Percentiles rank a stretch among this genome's conserved stretches.
Conservation (phyloP, 2,797 vertebrate species). For the Sebastiscus tertius region DNA sequence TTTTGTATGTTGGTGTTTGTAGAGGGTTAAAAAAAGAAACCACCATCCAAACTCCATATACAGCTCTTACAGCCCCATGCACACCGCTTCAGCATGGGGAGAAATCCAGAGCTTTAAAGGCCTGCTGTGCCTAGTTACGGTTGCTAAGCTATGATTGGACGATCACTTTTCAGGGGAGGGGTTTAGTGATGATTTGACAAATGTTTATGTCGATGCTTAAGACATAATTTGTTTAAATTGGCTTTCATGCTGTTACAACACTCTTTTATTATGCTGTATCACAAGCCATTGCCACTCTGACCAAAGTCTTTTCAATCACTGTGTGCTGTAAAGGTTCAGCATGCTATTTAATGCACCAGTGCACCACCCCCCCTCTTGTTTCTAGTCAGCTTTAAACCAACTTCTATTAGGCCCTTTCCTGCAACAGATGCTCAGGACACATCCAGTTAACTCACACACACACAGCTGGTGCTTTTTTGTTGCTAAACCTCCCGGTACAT, state of each 20-base stretch:
- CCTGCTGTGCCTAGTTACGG: neutral
- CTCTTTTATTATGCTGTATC: constrained; percentile 3
- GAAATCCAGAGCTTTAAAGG: neutral
- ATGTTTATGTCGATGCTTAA: neutral
- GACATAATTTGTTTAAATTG: neutral
- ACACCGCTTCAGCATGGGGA: neutral
- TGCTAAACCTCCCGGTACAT: constrained; percentile 57
- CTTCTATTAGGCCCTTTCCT: constrained; percentile 39
- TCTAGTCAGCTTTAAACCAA: constrained; percentile 22
- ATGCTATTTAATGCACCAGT: constrained; percentile 3
- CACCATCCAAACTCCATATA: neutral
- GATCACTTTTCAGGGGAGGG: neutral
- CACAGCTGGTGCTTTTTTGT: constrained; percentile 40
- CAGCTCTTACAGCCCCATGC: no score
- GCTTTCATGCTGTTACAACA: neutral
- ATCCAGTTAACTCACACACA: constrained; percentile 51
- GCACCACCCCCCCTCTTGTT: constrained; percentile 5
- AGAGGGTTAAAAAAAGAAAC: neutral
- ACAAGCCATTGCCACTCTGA: neutral
- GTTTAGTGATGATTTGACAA: neutral
- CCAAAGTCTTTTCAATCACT: neutral
- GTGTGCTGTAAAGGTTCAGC: constrained; percentile 22
- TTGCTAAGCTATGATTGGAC: neutral
- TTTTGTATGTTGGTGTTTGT: neutral
- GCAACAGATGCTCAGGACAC: constrained; percentile 72